A percentile compares a stretch with the other conserved stretches of the same genome.
phyloP scores from a whole-genome alignment of 2,888 invertebrate species.

The Dyspetes luteomarginatus region DNA sequence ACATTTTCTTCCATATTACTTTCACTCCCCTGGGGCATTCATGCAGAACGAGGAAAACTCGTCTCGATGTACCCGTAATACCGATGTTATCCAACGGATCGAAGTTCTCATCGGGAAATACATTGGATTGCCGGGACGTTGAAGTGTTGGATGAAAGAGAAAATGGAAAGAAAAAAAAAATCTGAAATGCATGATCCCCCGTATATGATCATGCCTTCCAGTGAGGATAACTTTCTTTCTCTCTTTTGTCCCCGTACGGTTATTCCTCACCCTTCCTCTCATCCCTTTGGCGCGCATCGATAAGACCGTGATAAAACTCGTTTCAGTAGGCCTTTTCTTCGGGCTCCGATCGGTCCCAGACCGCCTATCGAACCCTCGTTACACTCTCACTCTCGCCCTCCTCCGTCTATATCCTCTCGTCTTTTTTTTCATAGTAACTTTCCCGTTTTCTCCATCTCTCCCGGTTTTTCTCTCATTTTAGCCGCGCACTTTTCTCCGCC shows the following conservation, averaged over 20 bases:
- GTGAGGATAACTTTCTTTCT: constrained; percentile 23
- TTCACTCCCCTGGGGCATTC: constrained; percentile 17
- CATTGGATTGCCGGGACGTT: constrained; percentile 30
- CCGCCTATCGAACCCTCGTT: constrained; percentile 64
- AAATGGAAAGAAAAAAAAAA: constrained; percentile 13
- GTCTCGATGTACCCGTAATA: constrained; percentile 29
- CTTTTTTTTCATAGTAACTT: too few species aligned
- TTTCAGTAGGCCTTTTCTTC: constrained; percentile 52
- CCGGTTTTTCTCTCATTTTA: constrained; percentile 26
- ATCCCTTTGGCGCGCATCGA: constrained; percentile 31
- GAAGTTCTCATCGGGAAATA: constrained; percentile 30
- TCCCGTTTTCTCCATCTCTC: constrained; percentile 3
- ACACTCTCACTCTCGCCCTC: constrained; percentile 36
- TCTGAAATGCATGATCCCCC: constrained; percentile 53
- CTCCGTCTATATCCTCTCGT: background rate
- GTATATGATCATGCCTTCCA: constrained; percentile 41
- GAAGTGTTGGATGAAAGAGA: background rate
- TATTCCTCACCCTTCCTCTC: constrained; percentile 18
- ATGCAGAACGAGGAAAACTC: constrained; percentile 26
- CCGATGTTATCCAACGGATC: constrained; percentile 40
- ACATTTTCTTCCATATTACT: constrained; percentile 44
- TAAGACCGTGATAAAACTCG: constrained; percentile 58
- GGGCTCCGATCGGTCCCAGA: constrained; percentile 56
- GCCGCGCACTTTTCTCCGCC: constrained; percentile 28
- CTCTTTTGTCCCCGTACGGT: background rate